These are phyloP conservation scores for Andrena camellia DNA, from an alignment of 2,888 invertebrate species.

Conservation along the genomic window DNA sequence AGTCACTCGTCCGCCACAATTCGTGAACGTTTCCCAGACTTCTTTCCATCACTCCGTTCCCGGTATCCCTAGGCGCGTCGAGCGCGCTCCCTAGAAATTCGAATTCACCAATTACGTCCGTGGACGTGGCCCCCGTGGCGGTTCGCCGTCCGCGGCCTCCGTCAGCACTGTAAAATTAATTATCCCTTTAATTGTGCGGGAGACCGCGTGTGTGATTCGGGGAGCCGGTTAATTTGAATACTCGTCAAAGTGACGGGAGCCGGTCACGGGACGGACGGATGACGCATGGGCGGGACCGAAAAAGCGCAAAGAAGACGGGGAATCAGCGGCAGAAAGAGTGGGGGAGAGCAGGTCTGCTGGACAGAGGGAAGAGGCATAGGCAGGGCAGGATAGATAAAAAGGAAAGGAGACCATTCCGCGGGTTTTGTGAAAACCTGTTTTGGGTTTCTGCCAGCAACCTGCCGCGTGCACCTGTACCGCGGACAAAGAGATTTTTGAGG, in stretches of 20 bases:
- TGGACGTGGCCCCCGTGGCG: neutral
- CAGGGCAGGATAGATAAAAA: constrained; percentile 60
- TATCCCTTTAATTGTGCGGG: constrained; percentile 64
- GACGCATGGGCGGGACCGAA: constrained; percentile 25
- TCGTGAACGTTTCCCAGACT: neutral
- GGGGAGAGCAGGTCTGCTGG: neutral
- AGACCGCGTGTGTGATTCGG: constrained; percentile 58
- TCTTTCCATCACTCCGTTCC: neutral
- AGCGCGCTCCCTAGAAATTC: constrained; percentile 6
- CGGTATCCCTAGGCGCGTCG: neutral
- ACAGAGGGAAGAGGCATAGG: constrained; percentile 23
- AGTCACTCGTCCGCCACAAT: neutral
- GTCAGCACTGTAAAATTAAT: constrained; percentile 64
- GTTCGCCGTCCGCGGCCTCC: constrained; percentile 22
- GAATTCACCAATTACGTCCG: constrained; percentile 29
- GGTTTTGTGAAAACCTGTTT: constrained; percentile 79
- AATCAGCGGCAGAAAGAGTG: constrained; percentile 11
- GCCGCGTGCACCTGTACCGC: constrained; percentile 77
- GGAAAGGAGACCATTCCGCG: constrained; percentile 58
- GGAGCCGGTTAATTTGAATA: constrained; percentile 68
- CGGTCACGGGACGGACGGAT: constrained; percentile 22
- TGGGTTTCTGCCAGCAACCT: constrained; percentile 79
- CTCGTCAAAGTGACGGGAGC: constrained; percentile 69
- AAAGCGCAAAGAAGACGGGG: constrained; percentile 20
- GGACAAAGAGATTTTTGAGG: constrained; percentile 66